phyloP scores from a whole-genome alignment of 53 echinoderm and acorn worm genomes.

The Echinarachnius parma region DNA sequence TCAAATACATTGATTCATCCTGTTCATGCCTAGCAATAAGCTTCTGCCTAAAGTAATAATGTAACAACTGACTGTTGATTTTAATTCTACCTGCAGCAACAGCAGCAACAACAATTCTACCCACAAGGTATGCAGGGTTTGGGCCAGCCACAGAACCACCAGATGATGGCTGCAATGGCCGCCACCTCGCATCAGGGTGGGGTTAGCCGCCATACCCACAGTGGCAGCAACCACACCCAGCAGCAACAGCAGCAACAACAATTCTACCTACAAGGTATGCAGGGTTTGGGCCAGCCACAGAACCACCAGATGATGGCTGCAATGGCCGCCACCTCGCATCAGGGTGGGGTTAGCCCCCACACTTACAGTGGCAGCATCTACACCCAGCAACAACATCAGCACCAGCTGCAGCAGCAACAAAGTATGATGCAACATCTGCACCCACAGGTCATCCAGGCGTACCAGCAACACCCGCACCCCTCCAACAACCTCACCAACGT shows the following conservation, averaged over 20 bases:
- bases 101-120: slow-evolving; percentile 59
- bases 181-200: slow-evolving; percentile 30
- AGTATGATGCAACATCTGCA: slow-evolving; percentile 30
- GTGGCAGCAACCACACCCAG: slow-evolving; percentile 37
- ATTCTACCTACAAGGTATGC: slow-evolving; percentile 54
- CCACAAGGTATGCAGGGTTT: slow-evolving; percentile 43
- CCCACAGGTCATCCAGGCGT: slow-evolving; percentile 42
- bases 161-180: slow-evolving; percentile 46
- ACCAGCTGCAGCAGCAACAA: background rate
- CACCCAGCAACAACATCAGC: slow-evolving; percentile 2
- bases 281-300: slow-evolving; percentile 42
- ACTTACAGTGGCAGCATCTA: slow-evolving; percentile 13
- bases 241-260: slow-evolving; percentile 68
- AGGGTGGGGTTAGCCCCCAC: too few relatives aligned
- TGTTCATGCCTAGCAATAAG: too few relatives aligned
- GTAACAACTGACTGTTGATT: too few relatives aligned
- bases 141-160: slow-evolving; percentile 45
- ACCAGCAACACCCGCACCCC: slow-evolving; percentile 37
- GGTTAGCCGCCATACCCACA: too few relatives aligned
- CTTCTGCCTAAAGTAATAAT: too few relatives aligned
- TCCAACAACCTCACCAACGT: slow-evolving; percentile 80
- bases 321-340: background rate
- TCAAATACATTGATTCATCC: too few relatives aligned
- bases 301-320: slow-evolving; percentile 31
- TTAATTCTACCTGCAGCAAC: slow-evolving; percentile 27